phyloP scores from a whole-genome alignment of 1,140 invertebrate genomes.

The Gryllus bimaculatus region DNA sequence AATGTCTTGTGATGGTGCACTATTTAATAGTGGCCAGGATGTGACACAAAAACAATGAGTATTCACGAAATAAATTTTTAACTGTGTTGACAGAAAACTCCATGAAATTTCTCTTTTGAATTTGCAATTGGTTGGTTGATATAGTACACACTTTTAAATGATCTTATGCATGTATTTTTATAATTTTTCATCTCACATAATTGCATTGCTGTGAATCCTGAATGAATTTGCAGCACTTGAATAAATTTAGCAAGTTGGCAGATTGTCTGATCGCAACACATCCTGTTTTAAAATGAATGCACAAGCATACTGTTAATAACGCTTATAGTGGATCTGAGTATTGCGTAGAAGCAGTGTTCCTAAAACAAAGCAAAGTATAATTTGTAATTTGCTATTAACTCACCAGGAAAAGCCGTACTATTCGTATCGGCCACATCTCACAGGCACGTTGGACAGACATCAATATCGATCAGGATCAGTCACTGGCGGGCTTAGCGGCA shows the following conservation, averaged over 20 bases:
- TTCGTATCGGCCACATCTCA: conserved; percentile 39
- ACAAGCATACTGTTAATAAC: background rate
- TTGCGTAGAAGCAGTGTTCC: background rate
- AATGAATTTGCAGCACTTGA: background rate
- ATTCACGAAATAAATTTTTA: background rate
- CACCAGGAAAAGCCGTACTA: conserved; percentile 35
- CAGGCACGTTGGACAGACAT: conserved; percentile 37
- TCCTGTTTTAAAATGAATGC: background rate
- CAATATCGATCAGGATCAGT: conserved; percentile 32
- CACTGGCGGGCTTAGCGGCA: conserved; percentile 35
- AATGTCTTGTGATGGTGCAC: background rate
- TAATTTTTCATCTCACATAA: background rate
- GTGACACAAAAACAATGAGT: background rate
- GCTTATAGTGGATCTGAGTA: background rate
- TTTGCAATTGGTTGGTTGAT: background rate
- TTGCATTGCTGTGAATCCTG: background rate
- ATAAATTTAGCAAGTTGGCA: background rate
- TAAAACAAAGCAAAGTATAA: conserved; percentile 1
- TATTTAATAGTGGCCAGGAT: background rate
- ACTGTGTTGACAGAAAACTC: background rate
- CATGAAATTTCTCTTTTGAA: background rate
- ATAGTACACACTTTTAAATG: background rate
- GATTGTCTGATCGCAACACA: background rate
- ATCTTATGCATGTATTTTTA: background rate
- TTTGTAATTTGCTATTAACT: background rate